Evolutionary conservation across 2,113 vertebrate genomes (phyloP).

Genomic region (Suricata suricatta): DNA sequence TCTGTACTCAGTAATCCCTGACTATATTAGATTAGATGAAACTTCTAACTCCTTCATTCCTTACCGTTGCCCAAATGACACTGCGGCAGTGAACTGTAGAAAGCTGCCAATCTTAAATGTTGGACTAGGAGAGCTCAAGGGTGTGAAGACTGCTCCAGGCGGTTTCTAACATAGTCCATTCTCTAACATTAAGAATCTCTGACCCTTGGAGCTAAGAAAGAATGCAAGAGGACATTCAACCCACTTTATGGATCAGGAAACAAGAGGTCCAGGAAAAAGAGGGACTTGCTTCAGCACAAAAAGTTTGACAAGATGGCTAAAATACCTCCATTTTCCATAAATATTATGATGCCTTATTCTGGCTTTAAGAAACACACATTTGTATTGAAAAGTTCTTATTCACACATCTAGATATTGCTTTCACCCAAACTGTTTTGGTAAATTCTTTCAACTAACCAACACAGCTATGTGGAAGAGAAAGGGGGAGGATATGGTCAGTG

Average conservation of each 20-base stretch:
- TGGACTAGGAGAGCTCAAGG: background rate
- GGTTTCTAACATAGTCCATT: background rate
- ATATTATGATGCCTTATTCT: background rate
- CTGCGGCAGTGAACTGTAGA: background rate
- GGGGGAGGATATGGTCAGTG: background rate
- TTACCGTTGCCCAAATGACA: constrained; percentile 2
- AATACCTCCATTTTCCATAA: background rate
- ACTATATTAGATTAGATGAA: background rate
- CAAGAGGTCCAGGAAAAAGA: constrained; percentile 25
- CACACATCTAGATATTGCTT: background rate
- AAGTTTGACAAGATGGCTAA: constrained; percentile 28
- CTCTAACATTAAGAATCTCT: background rate
- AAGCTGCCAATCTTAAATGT: constrained; percentile 1
- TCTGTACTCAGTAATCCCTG: background rate
- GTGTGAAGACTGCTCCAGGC: background rate
- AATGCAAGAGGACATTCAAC: background rate
- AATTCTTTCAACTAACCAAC: constrained; percentile 59
- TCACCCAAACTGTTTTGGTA: constrained; percentile 8
- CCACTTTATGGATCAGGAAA: constrained; percentile 45
- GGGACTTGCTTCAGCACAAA: constrained; percentile 15
- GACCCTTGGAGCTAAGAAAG: background rate
- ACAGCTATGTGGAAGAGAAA: constrained; percentile 35
- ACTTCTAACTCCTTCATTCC: background rate
- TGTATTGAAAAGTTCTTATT: constrained; percentile 11
- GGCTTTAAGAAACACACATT: constrained; percentile 26